Conservation (phyloP, 2,888 invertebrate genomes). For the Macrophya alboannulata region DNA sequence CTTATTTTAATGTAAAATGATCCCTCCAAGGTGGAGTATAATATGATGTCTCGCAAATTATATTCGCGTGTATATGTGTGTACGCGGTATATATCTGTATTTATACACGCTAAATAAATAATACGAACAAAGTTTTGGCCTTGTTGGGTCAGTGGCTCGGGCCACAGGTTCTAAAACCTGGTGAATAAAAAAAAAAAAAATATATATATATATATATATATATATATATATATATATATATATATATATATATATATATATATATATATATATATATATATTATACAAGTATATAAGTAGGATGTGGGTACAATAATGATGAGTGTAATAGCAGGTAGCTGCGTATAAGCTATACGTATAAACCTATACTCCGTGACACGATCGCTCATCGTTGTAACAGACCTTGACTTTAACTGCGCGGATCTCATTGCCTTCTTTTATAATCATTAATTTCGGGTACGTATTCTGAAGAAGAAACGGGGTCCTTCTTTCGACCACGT, state of each 20-base stretch:
- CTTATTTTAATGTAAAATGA: background rate
- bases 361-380: background rate
- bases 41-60: background rate
- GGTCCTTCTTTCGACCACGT: background rate
- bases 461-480: background rate
- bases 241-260: too few relatives aligned
- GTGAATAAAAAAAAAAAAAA: conserved; percentile 39
- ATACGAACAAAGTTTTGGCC: conserved; percentile 64
- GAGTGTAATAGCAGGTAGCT: background rate
- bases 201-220: background rate
- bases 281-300: too few relatives aligned
- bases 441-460: background rate
- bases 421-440: conserved; percentile 5
- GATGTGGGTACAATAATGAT: conserved; percentile 7
- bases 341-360: conserved; percentile 1
- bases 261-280: too few relatives aligned
- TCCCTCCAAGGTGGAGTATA: background rate
- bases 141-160: conserved; percentile 74
- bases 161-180: conserved; percentile 38
- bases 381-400: background rate
- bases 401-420: background rate
- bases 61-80: background rate
- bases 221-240: background rate
- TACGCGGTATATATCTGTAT: background rate
- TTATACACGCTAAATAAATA: background rate